A percentile compares a stretch with the other conserved stretches of the same genome.
Conservation (phyloP, 2,888 invertebrate species). For the Chymomyza amoena region DNA sequence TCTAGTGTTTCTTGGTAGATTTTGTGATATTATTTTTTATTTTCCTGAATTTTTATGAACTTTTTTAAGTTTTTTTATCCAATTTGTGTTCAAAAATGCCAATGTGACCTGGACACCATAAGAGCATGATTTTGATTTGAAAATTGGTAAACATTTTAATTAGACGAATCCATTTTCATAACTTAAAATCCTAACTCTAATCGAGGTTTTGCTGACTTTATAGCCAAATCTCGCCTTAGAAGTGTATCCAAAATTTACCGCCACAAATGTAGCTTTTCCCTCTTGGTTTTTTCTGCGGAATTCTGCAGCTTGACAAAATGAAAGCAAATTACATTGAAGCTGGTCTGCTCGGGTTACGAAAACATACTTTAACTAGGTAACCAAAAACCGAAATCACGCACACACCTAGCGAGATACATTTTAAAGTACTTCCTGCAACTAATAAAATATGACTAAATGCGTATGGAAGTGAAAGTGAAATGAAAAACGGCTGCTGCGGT, state of each 20-base stretch:
- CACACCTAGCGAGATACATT: conserved; percentile 20
- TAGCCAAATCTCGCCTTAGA: background rate
- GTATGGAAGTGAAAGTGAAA: conserved; percentile 55
- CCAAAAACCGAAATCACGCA: background rate
- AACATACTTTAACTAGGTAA: background rate
- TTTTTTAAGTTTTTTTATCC: too few species aligned
- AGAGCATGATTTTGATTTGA: too few species aligned
- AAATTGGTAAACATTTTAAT: too few species aligned
- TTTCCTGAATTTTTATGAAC: too few species aligned
- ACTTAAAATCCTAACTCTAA: too few species aligned
- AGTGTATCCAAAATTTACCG: background rate
- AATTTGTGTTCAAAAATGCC: too few species aligned
- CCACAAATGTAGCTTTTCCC: background rate
- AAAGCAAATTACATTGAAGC: background rate
- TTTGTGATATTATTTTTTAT: too few species aligned
- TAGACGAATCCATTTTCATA: too few species aligned
- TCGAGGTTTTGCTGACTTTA: too few species aligned
- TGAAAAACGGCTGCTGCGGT: background rate
- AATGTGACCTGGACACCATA: too few species aligned
- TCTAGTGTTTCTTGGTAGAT: too few species aligned
- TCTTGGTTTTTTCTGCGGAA: background rate
- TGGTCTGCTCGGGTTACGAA: background rate
- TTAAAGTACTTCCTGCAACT: conserved; percentile 51
- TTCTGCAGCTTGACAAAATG: background rate
- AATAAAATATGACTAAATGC: conserved; percentile 47